Percentiles rank a stretch among this genome's conserved stretches.
Evolutionary conservation across 2,113 vertebrate genomes (phyloP).

Genomic region (Engystomops pustulosus): DNA sequence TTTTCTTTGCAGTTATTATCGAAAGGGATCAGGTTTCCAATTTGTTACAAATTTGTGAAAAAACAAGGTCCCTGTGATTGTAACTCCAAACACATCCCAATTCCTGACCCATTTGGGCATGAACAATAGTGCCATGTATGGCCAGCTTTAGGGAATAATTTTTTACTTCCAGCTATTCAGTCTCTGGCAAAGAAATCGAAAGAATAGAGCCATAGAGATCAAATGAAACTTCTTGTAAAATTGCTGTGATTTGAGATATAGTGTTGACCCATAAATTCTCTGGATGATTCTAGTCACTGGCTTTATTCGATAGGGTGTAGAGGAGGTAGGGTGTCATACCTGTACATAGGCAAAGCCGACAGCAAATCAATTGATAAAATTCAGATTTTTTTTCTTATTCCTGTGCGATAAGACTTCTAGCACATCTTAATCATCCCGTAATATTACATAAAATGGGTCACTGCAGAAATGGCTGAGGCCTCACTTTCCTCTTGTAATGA

Average conservation of each 20-base stretch:
- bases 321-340: not conserved
- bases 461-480: not conserved
- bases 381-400: too few relatives aligned
- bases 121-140: not conserved
- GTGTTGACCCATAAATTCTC: not conserved
- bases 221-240: slow-evolving; percentile 1
- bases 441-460: not conserved
- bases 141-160: not conserved
- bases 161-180: not conserved
- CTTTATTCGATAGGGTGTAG: not conserved
- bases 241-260: not conserved
- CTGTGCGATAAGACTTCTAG: too few relatives aligned
- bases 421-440: not conserved
- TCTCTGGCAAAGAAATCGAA: not conserved
- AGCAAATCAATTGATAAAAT: too few relatives aligned
- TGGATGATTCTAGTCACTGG: not conserved
- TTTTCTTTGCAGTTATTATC: not conserved
- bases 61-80: not conserved
- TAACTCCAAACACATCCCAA: not conserved
- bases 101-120: not conserved
- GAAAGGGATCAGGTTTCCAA: not conserved
- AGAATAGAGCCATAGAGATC: not conserved
- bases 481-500: not conserved
- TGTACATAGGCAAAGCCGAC: not conserved
- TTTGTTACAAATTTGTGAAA: not conserved